Conservation (phyloP, 2,113 vertebrate genomes). For the Oryzias woworae region DNA sequence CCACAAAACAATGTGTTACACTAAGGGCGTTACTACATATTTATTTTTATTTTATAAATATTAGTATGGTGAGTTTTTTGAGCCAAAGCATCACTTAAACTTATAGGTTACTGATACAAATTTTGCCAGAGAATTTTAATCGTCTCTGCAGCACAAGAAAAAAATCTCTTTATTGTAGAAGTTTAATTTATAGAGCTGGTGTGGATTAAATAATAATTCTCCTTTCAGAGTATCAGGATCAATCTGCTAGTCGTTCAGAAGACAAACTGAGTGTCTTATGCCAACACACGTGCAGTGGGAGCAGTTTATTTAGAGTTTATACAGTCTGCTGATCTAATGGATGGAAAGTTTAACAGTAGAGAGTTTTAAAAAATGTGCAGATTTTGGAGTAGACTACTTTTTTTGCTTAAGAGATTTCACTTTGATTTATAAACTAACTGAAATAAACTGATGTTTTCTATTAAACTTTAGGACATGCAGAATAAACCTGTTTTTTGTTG, state of each 20-base stretch:
- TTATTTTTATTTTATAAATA: slow-evolving; percentile 1
- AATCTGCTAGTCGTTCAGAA: too few relatives aligned
- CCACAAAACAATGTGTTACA: slow-evolving; percentile 15
- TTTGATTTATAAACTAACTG: slow-evolving; percentile 52
- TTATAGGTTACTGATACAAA: too few relatives aligned
- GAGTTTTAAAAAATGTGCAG: slow-evolving; percentile 29
- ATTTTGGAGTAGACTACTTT: slow-evolving; percentile 18
- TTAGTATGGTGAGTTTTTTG: neutral
- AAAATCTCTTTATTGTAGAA: slow-evolving; percentile 18
- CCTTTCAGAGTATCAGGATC: too few relatives aligned
- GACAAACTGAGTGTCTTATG: slow-evolving; percentile 4
- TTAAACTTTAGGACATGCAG: too few relatives aligned
- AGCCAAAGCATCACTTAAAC: slow-evolving; percentile 33
- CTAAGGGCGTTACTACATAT: slow-evolving; percentile 15
- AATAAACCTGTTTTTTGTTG: too few relatives aligned
- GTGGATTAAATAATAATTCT: neutral
- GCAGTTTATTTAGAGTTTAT: slow-evolving; percentile 19
- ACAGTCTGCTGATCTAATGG: slow-evolving; percentile 19
- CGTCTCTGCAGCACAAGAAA: slow-evolving; percentile 18
- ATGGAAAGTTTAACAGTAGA: slow-evolving; percentile 7
- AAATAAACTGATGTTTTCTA: slow-evolving; percentile 17
- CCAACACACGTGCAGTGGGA: slow-evolving; percentile 2
- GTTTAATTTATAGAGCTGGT: slow-evolving; percentile 9
- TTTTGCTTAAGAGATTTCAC: slow-evolving; percentile 26
- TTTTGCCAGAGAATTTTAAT: too few relatives aligned